Evolutionary conservation across 2,797 vertebrate species (phyloP).

Genomic region (Rhynchotus rufescens): DNA sequence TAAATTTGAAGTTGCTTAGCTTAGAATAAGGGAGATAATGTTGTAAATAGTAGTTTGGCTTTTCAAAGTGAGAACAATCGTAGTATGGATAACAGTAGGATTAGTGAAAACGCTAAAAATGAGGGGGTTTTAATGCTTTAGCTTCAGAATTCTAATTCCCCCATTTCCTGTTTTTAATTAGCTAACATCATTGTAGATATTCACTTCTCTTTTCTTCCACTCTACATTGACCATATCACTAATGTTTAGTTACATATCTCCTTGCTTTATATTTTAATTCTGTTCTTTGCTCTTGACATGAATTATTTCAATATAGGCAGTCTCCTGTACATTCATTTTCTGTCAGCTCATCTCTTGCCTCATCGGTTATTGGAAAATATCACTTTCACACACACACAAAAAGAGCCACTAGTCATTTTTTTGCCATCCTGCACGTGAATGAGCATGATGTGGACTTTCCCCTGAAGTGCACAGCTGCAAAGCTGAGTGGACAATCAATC

Average conservation of each 20-base stretch:
- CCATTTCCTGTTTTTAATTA: background rate
- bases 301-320: constrained; percentile 48
- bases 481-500: constrained; percentile 48
- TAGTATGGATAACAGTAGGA: background rate
- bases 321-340: background rate
- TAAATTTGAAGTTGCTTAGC: background rate
- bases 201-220: background rate
- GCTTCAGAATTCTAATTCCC: background rate
- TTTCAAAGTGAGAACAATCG: background rate
- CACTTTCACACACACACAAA: constrained; percentile 30
- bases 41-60: background rate
- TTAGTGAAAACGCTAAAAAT: background rate
- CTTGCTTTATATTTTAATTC: background rate
- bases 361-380: constrained; percentile 49
- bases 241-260: background rate
- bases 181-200: background rate
- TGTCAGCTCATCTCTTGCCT: constrained; percentile 58
- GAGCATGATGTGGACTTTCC: constrained; percentile 35
- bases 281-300: constrained; percentile 26
- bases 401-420: background rate
- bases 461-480: constrained; percentile 38
- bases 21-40: background rate
- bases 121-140: background rate
- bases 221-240: background rate
- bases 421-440: constrained; percentile 36